Percentiles rank a stretch among this genome's conserved stretches.
Evolutionary conservation across 92 coral and sea anemone species (phyloP).

Genomic region (Actinostola sp.): DNA sequence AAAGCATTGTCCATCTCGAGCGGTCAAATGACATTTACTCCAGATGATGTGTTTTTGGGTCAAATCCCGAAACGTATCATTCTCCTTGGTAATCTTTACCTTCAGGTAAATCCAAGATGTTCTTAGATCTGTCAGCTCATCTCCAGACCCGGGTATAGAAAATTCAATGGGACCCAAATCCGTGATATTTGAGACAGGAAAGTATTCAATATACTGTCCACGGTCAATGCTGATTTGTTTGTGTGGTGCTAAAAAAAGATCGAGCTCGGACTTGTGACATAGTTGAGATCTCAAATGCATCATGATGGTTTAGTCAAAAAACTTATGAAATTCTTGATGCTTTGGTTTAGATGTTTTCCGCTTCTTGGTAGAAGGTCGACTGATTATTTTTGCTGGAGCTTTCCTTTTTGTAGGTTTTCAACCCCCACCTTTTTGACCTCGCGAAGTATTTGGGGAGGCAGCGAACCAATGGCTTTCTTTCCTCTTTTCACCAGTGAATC

Average conservation of each 20-base stretch:
- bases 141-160: constrained; percentile 37
- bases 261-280: constrained; percentile 49
- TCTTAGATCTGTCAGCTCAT: constrained; percentile 48
- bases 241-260: constrained; percentile 20
- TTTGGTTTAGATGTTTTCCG: constrained; percentile 24
- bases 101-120: constrained; percentile 34
- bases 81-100: too few species aligned
- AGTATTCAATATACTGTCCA: constrained; percentile 32
- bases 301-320: neutral
- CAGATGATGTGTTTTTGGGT: too few species aligned
- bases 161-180: constrained; percentile 57
- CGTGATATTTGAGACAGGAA: constrained; percentile 51
- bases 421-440: constrained; percentile 3
- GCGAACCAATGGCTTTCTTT: neutral
- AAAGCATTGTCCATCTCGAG: too few species aligned
- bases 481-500: constrained; percentile 8
- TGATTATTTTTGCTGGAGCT: constrained; percentile 10
- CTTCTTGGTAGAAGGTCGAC: constrained; percentile 24
- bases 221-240: constrained; percentile 35
- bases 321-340: neutral
- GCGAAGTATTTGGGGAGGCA: constrained; percentile 13
- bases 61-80: too few species aligned
- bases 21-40: too few species aligned
- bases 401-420: constrained; percentile 41
- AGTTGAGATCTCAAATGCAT: neutral